Evolutionary conservation across 2,797 vertebrate species (phyloP).

Genomic region (Zenarchopterus dispar): DNA sequence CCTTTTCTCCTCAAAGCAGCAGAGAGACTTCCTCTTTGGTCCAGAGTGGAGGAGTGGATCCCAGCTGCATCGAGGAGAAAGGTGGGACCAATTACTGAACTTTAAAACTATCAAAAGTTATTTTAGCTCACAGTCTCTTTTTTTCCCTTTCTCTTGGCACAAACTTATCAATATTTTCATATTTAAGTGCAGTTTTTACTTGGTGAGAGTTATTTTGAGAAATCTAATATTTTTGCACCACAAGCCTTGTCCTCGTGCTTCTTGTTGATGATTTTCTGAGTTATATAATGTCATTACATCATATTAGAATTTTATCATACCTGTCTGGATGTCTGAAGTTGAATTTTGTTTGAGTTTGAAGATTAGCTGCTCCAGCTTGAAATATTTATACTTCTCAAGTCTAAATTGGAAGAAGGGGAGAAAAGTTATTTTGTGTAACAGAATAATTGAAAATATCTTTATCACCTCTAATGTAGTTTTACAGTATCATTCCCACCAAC

Average conservation of each 20-base stretch:
- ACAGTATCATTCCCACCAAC: conserved; percentile 52
- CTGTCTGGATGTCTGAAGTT: conserved; percentile 31
- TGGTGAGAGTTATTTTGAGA: background rate
- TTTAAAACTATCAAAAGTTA: no score
- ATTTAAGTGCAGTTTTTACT: background rate
- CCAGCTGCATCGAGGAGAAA: no score
- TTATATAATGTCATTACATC: background rate
- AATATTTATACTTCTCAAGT: conserved; percentile 80
- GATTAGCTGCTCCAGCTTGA: conserved; percentile 80
- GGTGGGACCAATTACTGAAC: no score
- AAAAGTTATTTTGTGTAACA: background rate
- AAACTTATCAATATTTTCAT: background rate
- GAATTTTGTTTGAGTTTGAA: conserved; percentile 59
- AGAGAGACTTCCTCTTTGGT: conserved; percentile 1
- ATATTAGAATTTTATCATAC: conserved; percentile 37
- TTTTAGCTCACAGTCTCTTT: no score
- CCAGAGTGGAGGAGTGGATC: background rate
- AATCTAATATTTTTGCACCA: background rate
- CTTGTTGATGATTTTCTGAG: no score
- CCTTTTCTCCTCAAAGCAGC: background rate
- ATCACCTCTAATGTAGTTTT: conserved; percentile 6
- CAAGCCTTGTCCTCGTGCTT: no score
- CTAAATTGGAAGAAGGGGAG: conserved; percentile 54
- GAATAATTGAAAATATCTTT: background rate
- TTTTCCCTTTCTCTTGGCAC: background rate